These are phyloP conservation scores for Morpho achilles DNA, from an alignment of 2,888 invertebrate genomes.

Conservation along the genomic window DNA sequence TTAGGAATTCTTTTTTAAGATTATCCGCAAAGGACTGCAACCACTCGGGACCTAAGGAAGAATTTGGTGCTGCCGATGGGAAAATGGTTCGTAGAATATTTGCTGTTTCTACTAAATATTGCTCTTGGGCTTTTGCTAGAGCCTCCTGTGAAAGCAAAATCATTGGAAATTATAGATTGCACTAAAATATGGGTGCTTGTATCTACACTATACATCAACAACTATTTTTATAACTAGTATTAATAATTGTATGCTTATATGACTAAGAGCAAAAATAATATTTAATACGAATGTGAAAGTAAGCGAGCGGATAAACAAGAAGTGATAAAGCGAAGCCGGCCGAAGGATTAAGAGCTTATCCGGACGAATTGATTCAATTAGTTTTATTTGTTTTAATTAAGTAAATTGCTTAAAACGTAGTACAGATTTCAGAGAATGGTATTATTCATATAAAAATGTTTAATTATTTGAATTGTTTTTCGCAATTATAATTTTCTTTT, in stretches of 20 bases:
- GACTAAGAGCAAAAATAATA: constrained; percentile 1
- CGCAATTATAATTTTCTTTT: too few species aligned
- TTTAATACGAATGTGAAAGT: neutral
- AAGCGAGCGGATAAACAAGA: constrained; percentile 16
- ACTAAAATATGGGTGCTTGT: neutral
- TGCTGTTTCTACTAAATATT: constrained; percentile 81
- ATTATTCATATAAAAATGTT: too few species aligned
- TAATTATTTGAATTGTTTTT: too few species aligned
- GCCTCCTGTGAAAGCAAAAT: constrained; percentile 47
- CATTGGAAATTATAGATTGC: neutral
- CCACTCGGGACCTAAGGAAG: constrained; percentile 45
- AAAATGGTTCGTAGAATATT: constrained; percentile 51
- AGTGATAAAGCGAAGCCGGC: constrained; percentile 64
- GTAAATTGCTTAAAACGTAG: neutral
- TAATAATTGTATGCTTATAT: neutral
- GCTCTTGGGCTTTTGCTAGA: constrained; percentile 74
- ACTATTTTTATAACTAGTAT: too few species aligned
- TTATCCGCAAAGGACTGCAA: constrained; percentile 54
- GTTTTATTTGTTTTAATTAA: neutral
- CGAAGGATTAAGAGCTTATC: constrained; percentile 39
- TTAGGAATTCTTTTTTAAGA: constrained; percentile 44
- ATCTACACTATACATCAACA: too few species aligned
- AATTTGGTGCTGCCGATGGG: constrained; percentile 44
- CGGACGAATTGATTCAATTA: constrained; percentile 2
- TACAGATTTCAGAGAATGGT: too few species aligned